Percentiles rank a stretch among this genome's conserved stretches.
Conservation (phyloP, 1,140 invertebrate species). For the Hylaeus anthracinus region DNA sequence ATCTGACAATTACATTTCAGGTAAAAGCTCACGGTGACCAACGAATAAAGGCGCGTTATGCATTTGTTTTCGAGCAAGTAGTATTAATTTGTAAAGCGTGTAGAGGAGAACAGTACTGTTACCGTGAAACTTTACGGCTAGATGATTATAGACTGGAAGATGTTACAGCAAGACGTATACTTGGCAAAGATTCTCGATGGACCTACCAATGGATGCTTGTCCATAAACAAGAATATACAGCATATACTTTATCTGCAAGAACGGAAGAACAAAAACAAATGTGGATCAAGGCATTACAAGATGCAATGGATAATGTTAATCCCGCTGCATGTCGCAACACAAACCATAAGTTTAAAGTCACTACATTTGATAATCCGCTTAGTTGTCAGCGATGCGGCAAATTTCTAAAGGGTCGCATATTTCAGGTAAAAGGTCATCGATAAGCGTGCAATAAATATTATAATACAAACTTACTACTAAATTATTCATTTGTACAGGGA, state of each 20-base stretch:
- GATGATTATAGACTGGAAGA: slow-evolving; percentile 94
- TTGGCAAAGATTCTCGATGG: slow-evolving; percentile 88
- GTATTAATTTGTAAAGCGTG: slow-evolving; percentile 96
- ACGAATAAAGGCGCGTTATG: slow-evolving; percentile 92
- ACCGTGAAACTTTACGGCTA: slow-evolving; percentile 91
- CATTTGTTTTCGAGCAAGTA: slow-evolving; percentile 98
- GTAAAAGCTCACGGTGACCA: slow-evolving; percentile 94
- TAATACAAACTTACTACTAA: neutral
- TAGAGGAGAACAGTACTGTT: slow-evolving; percentile 95
- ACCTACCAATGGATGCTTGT: slow-evolving; percentile 92
- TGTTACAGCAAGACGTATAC: slow-evolving; percentile 82
- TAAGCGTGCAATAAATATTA: neutral
- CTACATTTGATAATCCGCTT: slow-evolving; percentile 91
- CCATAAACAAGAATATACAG: slow-evolving; percentile 89
- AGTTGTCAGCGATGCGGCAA: slow-evolving; percentile 92
- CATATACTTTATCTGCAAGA: slow-evolving; percentile 94
- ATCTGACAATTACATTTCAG: slow-evolving; percentile 50
- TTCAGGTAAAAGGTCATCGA: slow-evolving; percentile 81
- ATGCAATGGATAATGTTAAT: slow-evolving; percentile 96
- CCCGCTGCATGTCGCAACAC: slow-evolving; percentile 89
- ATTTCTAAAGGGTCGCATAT: slow-evolving; percentile 94
- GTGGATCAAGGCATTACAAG: slow-evolving; percentile 95
- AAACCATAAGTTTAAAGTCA: slow-evolving; percentile 93
- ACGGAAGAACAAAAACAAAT: slow-evolving; percentile 93
- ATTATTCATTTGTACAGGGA: slow-evolving; percentile 81